Evolutionary conservation across 2,797 vertebrate genomes (phyloP), one percentile per base, ranked within the genome.

Genomic region (Picus viridis): DNA sequence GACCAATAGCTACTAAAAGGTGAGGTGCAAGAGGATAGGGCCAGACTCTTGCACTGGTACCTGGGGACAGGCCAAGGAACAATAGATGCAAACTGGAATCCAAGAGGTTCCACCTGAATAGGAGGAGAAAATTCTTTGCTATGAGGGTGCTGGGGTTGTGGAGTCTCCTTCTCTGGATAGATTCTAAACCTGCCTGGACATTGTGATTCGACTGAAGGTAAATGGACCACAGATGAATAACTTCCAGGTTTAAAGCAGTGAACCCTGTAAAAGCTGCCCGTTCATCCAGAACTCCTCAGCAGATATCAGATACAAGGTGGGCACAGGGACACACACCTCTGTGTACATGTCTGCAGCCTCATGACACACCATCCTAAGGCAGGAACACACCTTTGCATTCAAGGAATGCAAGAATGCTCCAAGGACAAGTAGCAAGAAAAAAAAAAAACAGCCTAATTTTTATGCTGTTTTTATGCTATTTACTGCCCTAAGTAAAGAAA

Each of bases 321-420:
- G 5, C 41, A 26, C 4, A 3, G 9, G 27, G 15, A 56, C 27
- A 29, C 15, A 56, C 7, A 16, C 5, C 0, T 5, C 49, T 13
- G 3, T 26, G 14, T 26, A 16, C 32, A 8, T 26, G 41, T 34
- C 56, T 43, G 49, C 32, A 34, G 26, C 30, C 41, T 56, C 13
- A 4, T 18, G 41, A 16, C 53, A 4, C 1, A 1, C 20, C 51
- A 23, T 47, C 13, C 41, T 61, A 32, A 43, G 12, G 45, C 61
- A 73, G 75, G 23, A 59, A 12, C 1, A 0, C n/a, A 43, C 5
- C 0, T 22, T 57, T 1, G 0, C 22, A 4, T 34, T 13, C 6
- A 1, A 49, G 29, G 34, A 68, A 41, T 7, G 13, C 24, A 29
- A 43, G 61, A 68, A 47, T 0, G 0, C 29, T n/a, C 17, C 13